A percentile compares a stretch with the other conserved stretches of the same genome.
Evolutionary conservation across 1,140 invertebrate species (phyloP).

Genomic region (Apis dorsata): DNA sequence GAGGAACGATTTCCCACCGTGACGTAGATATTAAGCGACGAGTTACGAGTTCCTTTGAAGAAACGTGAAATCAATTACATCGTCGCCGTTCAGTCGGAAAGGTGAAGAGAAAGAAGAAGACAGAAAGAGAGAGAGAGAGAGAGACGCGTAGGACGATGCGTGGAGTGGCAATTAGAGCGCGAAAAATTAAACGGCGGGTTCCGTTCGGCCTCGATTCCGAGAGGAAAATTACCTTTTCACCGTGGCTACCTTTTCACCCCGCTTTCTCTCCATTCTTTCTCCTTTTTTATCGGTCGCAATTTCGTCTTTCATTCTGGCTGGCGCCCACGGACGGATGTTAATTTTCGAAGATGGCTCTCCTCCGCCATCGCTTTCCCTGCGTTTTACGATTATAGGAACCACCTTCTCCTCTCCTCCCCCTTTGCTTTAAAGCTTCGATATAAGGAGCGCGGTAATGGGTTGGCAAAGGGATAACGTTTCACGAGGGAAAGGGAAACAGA

Average conservation of each 20-base stretch:
- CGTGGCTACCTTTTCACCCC: background rate
- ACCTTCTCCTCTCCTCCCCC: background rate
- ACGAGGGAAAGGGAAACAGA: too few species aligned
- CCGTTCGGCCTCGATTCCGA: background rate
- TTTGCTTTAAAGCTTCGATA: too few species aligned
- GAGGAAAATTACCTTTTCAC: slow-evolving; percentile 1
- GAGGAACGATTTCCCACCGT: background rate
- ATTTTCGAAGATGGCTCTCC: slow-evolving; percentile 39
- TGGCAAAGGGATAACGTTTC: background rate
- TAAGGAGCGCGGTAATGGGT: background rate
- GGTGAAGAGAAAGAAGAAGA: too few species aligned
- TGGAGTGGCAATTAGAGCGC: slow-evolving; percentile 5
- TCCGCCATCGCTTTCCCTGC: slow-evolving; percentile 12
- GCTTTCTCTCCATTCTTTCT: background rate
- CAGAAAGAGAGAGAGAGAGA: too few species aligned
- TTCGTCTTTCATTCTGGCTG: background rate
- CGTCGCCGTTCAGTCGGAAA: too few species aligned
- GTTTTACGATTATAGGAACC: slow-evolving; percentile 33
- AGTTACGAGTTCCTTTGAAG: slow-evolving; percentile 6
- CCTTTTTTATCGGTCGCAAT: background rate
- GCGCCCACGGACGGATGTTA: background rate
- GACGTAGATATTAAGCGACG: too few species aligned
- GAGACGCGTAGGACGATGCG: background rate
- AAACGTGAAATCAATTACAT: slow-evolving; percentile 12
- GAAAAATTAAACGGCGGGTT: background rate